phyloP scores from a whole-genome alignment of 2,113 vertebrate genomes.

The Leiothrix lutea region DNA sequence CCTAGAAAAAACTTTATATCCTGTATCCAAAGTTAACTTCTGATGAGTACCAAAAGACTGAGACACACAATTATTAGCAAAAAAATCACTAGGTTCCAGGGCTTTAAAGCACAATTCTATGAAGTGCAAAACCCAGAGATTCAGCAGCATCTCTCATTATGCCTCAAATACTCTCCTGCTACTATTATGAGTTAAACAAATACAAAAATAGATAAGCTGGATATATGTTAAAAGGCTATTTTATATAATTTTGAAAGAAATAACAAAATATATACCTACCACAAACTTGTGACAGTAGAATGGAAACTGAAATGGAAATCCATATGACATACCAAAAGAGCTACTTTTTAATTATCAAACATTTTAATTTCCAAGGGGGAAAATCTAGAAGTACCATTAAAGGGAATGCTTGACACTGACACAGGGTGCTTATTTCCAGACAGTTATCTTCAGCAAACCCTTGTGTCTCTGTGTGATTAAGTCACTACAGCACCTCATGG shows the following conservation, averaged over 20 bases:
- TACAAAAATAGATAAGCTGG: neutral
- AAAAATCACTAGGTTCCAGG: neutral
- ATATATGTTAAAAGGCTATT: neutral
- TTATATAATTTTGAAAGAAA: neutral
- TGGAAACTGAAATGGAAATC: neutral
- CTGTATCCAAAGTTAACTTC: neutral
- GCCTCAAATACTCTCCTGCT: neutral
- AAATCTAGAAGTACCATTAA: neutral
- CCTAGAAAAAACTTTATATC: neutral
- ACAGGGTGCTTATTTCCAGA: neutral
- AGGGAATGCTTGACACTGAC: neutral
- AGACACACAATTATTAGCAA: neutral
- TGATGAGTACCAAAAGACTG: neutral
- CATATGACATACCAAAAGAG: neutral
- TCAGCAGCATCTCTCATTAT: neutral
- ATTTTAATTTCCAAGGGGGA: neutral
- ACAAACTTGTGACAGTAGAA: neutral
- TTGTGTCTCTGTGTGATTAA: neutral
- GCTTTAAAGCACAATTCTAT: neutral
- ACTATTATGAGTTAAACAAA: neutral
- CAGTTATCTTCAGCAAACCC: neutral
- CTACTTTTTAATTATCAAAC: neutral
- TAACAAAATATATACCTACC: neutral
- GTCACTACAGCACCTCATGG: slow-evolving; percentile 4
- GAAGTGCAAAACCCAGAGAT: neutral